phyloP scores from a whole-genome alignment of 2,888 invertebrate species.

The Spialia ferax region DNA sequence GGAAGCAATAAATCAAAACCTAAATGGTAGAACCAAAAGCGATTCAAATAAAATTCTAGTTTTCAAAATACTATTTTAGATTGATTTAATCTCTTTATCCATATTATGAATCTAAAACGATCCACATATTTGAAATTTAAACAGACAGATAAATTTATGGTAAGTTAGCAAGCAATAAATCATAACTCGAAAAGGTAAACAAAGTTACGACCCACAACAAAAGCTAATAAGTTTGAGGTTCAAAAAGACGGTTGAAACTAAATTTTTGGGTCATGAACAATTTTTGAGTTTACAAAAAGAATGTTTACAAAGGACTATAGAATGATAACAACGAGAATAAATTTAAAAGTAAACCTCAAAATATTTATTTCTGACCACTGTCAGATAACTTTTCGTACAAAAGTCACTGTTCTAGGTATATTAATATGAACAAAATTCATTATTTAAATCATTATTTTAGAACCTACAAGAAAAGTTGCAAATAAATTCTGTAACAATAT shows the following conservation, averaged over 20 bases:
- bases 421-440: too few species aligned
- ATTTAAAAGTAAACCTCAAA: neutral
- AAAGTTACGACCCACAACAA: slow-evolving; percentile 15
- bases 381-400: too few species aligned
- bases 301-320: neutral
- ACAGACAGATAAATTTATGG: neutral
- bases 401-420: too few species aligned
- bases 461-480: too few species aligned
- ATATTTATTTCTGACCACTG: neutral
- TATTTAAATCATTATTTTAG: too few species aligned
- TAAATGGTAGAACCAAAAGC: neutral
- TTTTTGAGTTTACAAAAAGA: neutral
- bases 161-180: slow-evolving; percentile 17
- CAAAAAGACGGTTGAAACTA: neutral
- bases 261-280: neutral
- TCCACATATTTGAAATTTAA: neutral
- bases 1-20: slow-evolving; percentile 5
- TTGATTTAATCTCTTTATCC: neutral
- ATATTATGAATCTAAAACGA: neutral
- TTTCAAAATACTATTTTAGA: neutral
- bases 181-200: slow-evolving; percentile 17
- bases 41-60: neutral
- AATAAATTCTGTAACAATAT: too few species aligned
- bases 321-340: neutral
- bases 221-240: neutral